phyloP scores from a whole-genome alignment of 2,888 invertebrate genomes.

The Lasioglossum lativentre region DNA sequence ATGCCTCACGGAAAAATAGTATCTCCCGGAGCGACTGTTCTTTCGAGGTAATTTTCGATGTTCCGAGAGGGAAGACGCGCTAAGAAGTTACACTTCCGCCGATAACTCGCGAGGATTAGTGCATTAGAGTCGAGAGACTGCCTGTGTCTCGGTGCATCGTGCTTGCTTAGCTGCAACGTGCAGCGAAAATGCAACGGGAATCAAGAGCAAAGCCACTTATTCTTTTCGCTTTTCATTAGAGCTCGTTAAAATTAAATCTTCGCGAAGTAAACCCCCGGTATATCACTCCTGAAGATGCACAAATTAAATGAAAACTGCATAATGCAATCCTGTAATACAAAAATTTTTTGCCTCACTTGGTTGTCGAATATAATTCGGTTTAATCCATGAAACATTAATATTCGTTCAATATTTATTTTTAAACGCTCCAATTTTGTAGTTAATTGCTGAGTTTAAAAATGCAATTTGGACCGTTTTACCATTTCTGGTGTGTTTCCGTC shows the following conservation, averaged over 20 bases:
- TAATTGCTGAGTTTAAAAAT: too few species aligned
- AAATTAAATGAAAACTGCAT: neutral
- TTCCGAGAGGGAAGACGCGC: neutral
- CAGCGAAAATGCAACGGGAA: neutral
- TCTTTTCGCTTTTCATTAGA: neutral
- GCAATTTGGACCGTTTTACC: too few species aligned
- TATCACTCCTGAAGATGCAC: neutral
- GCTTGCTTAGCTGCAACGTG: neutral
- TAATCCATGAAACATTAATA: too few species aligned
- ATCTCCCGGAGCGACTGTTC: neutral
- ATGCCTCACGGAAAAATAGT: constrained; percentile 5
- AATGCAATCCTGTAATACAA: too few species aligned
- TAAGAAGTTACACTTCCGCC: constrained; percentile 11
- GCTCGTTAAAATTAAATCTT: neutral
- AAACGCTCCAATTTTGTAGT: too few species aligned
- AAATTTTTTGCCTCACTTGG: too few species aligned
- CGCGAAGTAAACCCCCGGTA: neutral
- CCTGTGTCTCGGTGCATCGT: neutral
- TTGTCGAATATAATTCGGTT: too few species aligned
- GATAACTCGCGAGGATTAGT: neutral
- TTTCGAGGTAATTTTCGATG: constrained; percentile 1
- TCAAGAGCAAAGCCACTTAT: neutral
- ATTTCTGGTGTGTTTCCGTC: too few species aligned
- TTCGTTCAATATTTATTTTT: too few species aligned
- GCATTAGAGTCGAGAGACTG: neutral